These are phyloP conservation scores for Salarias fasciatus DNA, from an alignment of 2,797 vertebrate species.

Conservation along the genomic window DNA sequence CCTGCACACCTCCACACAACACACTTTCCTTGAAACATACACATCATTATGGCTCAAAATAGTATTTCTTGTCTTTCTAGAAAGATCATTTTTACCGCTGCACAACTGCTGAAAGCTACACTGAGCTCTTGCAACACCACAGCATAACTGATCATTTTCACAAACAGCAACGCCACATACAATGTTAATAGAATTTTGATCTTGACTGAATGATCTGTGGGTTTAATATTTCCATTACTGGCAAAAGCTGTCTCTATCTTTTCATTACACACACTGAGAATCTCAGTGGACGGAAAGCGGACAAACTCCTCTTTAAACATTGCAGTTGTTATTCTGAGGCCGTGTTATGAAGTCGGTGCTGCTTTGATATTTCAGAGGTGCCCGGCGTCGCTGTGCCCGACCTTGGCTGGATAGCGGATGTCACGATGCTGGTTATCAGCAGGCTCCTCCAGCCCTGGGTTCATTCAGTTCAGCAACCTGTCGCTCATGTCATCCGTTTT, in stretches of 20 bases:
- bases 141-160: not conserved
- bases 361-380: slow-evolving; percentile 11
- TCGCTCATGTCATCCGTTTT: not conserved
- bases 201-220: not conserved
- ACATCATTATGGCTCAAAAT: too few species aligned
- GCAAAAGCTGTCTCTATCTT: not conserved
- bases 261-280: not conserved
- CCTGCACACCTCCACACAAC: too few species aligned
- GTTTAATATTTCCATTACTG: not conserved
- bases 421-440: slow-evolving; percentile 1
- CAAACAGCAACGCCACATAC: not conserved
- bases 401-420: slow-evolving; percentile 1
- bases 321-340: not conserved
- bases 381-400: slow-evolving; percentile 1
- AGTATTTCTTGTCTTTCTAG: too few species aligned
- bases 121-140: not conserved
- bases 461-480: not conserved
- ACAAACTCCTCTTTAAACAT: not conserved
- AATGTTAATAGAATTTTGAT: not conserved
- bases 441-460: not conserved
- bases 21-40: too few species aligned
- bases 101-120: not conserved
- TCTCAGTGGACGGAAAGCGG: slow-evolving; percentile 1
- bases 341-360: slow-evolving; percentile 1
- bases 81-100: not conserved